Base-by-base conservation (phyloP, 23 tunicate genomes). In the Clavelina lepadiformis region DNA sequence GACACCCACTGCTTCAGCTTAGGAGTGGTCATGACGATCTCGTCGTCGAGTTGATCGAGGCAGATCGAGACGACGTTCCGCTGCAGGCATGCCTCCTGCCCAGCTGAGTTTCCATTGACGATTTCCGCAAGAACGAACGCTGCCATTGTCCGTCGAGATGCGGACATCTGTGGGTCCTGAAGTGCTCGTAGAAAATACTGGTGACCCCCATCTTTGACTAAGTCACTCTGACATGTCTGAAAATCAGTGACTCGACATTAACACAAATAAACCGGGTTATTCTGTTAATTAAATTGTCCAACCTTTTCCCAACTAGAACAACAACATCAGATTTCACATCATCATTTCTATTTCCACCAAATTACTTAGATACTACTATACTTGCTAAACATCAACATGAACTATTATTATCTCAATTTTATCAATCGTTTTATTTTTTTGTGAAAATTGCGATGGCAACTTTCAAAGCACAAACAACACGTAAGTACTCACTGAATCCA, bases 71-170 rank as follows among this genome's bases (percentile, higher is more conserved):
- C 66, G 38, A 87, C 74, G 58, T 87, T 87, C 6, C 77, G 75
- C 51, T 80, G 80, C 31, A 89, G 74, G 36, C 97, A 89, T 0
- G 71, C 80, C 38, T 89, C 83, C 51, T 89, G 83, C 3, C 83
- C 88, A 0, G 73, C 64, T 5, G 68, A 49, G 38, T 86, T 79
- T 37, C 76, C 55, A 18, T 79, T 55, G 27, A 81, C 79, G 18
- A 89, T 58, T 46, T 89, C 89, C 3, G 97, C 76, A 25, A 89
- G 88, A 19, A 89, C 81, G 46, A 89, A 89, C 38, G 97, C 82
- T 5, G 89, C 84, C 97, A 89, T 89, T 20, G 83, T 75, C 8
- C 97, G 74, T 38, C 60, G 76, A 15, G 67, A 50, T 19, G 67
- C 33, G 0, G 96, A 74, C 87, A 88, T 88, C 37, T 75, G 83